Evolutionary conservation across 2,888 invertebrate genomes (phyloP).

Genomic region (Didymodactylos carnosus): DNA sequence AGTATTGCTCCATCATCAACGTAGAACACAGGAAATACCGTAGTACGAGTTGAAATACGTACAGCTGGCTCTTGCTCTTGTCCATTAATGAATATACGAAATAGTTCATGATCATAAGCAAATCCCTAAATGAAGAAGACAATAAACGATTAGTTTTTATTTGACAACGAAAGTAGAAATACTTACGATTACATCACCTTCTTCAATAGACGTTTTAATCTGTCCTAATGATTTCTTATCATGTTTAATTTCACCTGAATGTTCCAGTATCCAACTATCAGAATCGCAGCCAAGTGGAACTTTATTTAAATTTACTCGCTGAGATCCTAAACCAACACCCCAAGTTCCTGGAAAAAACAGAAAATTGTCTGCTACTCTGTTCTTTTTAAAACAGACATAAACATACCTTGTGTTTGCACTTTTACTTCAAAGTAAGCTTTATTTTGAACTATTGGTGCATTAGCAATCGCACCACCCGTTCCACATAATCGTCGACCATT

Average conservation of each 20-base stretch:
- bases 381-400: not conserved
- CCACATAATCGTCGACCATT: constrained; percentile 79
- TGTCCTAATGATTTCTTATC: constrained; percentile 57
- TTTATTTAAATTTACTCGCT: constrained; percentile 62
- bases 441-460: constrained; percentile 44
- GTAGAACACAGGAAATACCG: constrained; percentile 72
- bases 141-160: constrained; percentile 4
- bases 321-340: constrained; percentile 79
- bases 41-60: constrained; percentile 56
- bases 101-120: constrained; percentile 79
- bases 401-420: constrained; percentile 66
- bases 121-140: constrained; percentile 46
- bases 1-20: constrained; percentile 72
- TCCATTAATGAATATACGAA: constrained; percentile 83
- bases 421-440: constrained; percentile 97
- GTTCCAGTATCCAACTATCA: constrained; percentile 74
- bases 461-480: constrained; percentile 69
- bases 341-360: constrained; percentile 40
- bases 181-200: constrained; percentile 68
- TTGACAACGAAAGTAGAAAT: not conserved
- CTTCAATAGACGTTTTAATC: constrained; percentile 46
- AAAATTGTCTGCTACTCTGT: not conserved
- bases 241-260: constrained; percentile 66
- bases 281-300: constrained; percentile 67
- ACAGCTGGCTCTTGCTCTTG: constrained; percentile 62